phyloP scores from a whole-genome alignment of 2,797 vertebrate species.

The Leuciscus waleckii region DNA sequence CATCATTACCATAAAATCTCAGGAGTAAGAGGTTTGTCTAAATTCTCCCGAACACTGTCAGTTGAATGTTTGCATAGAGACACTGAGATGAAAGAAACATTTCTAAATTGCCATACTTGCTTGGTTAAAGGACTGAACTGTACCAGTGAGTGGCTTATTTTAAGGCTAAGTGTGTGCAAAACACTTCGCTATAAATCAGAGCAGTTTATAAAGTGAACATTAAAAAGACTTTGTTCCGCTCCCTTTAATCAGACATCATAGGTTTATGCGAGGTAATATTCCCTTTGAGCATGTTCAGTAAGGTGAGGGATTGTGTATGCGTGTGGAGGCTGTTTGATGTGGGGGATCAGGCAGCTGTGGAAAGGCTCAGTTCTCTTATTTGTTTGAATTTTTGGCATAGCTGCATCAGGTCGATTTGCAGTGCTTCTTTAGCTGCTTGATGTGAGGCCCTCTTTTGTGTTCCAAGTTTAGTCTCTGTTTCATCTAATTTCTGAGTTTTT shows the following conservation, averaged over 20 bases:
- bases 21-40: constrained; percentile 38
- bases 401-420: constrained; percentile 55
- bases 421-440: constrained; percentile 60
- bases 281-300: constrained; percentile 73
- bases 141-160: constrained; percentile 13
- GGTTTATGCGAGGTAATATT: constrained; percentile 69
- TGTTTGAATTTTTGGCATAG: constrained; percentile 62
- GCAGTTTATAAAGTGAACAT: constrained; percentile 68
- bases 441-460: constrained; percentile 19
- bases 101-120: constrained; percentile 38
- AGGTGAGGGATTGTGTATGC: constrained; percentile 69
- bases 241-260: constrained; percentile 78
- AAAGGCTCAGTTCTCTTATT: constrained; percentile 58
- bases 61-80: constrained; percentile 44
- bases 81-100: constrained; percentile 33
- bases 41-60: constrained; percentile 33
- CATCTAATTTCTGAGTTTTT: constrained; percentile 44
- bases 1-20: constrained; percentile 44
- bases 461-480: constrained; percentile 13
- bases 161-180: constrained; percentile 16
- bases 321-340: constrained; percentile 68
- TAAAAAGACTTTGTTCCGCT: constrained; percentile 58
- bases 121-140: constrained; percentile 25
- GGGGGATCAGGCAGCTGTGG: constrained; percentile 61
- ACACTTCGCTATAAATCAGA: constrained; percentile 52